Percentiles rank a stretch among this genome's conserved stretches.
Evolutionary conservation across 2,113 vertebrate species (phyloP).

Genomic region (Hippocampus mohnikei): DNA sequence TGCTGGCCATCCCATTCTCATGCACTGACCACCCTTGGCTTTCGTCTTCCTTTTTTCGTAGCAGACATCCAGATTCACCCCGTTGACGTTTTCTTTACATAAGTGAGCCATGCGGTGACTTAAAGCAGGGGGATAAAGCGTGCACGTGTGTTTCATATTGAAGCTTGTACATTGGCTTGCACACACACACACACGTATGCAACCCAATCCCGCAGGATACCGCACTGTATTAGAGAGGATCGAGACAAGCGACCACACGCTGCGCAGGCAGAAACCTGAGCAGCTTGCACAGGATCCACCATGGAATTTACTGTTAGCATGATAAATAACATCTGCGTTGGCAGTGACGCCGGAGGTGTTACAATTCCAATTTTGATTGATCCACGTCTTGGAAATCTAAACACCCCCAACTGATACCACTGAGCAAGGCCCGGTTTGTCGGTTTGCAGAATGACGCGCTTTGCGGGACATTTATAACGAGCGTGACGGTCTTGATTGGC

Average conservation of each 20-base stretch:
- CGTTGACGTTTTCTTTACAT: slow-evolving; percentile 24
- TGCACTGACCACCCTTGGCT: slow-evolving; percentile 19
- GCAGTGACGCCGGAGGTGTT: slow-evolving; percentile 7
- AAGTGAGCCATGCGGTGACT: slow-evolving; percentile 44
- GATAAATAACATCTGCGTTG: slow-evolving; percentile 8
- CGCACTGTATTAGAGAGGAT: slow-evolving; percentile 47
- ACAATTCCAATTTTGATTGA: slow-evolving; percentile 1
- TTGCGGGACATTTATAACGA: background rate
- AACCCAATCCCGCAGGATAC: slow-evolving; percentile 54
- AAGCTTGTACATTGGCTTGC: slow-evolving; percentile 23
- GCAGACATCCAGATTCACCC: slow-evolving; percentile 26
- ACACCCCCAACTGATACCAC: background rate
- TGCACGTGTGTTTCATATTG: slow-evolving; percentile 30
- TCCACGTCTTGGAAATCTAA: background rate
- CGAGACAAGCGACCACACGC: slow-evolving; percentile 45
- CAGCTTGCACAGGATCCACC: slow-evolving; percentile 2
- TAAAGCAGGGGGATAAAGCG: slow-evolving; percentile 40
- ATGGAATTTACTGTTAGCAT: slow-evolving; percentile 20
- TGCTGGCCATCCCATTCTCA: background rate
- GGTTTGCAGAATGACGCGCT: background rate
- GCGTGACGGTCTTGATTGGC: too few relatives aligned
- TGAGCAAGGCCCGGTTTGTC: background rate
- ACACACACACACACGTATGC: slow-evolving; percentile 45
- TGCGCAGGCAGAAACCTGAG: slow-evolving; percentile 36
- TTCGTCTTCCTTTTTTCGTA: slow-evolving; percentile 24